These are phyloP conservation scores for Colostygia pectinataria DNA, from an alignment of 2,888 invertebrate genomes.

Conservation along the genomic window DNA sequence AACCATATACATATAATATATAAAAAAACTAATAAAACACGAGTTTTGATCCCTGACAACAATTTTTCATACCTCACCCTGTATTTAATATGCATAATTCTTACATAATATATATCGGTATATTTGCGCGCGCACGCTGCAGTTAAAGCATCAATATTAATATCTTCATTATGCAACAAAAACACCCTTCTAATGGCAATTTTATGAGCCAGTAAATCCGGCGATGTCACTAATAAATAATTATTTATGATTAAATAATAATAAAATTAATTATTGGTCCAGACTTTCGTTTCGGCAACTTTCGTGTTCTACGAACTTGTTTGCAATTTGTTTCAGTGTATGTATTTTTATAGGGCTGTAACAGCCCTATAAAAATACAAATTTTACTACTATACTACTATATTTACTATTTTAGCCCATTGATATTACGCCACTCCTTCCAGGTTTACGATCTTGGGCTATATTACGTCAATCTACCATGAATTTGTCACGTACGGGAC, in stretches of 20 bases:
- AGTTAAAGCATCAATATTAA: constrained; percentile 48
- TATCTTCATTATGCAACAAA: constrained; percentile 49
- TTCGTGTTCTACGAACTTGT: constrained; percentile 66
- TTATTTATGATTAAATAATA: constrained; percentile 59
- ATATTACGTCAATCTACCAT: too few relatives aligned
- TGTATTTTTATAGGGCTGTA: constrained; percentile 46
- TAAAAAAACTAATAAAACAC: too few relatives aligned
- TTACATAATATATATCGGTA: constrained; percentile 34
- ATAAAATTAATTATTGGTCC: constrained; percentile 55
- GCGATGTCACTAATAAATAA: constrained; percentile 62
- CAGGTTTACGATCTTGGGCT: too few relatives aligned
- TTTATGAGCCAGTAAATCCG: constrained; percentile 56
- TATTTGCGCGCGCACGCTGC: constrained; percentile 38
- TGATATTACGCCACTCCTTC: too few relatives aligned
- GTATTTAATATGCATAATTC: constrained; percentile 18
- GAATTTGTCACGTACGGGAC: too few relatives aligned
- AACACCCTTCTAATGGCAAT: constrained; percentile 40
- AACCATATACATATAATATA: too few relatives aligned
- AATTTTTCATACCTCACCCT: too few relatives aligned
- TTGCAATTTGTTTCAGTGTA: constrained; percentile 64
- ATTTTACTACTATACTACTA: background rate
- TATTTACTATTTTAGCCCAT: too few relatives aligned
- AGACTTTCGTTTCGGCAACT: constrained; percentile 52
- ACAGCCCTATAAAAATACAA: constrained; percentile 46
- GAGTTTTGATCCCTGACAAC: too few relatives aligned